These are phyloP conservation scores for Drosophila parabipectinata DNA, from an alignment of 1,140 invertebrate species.

Conservation along the genomic window DNA sequence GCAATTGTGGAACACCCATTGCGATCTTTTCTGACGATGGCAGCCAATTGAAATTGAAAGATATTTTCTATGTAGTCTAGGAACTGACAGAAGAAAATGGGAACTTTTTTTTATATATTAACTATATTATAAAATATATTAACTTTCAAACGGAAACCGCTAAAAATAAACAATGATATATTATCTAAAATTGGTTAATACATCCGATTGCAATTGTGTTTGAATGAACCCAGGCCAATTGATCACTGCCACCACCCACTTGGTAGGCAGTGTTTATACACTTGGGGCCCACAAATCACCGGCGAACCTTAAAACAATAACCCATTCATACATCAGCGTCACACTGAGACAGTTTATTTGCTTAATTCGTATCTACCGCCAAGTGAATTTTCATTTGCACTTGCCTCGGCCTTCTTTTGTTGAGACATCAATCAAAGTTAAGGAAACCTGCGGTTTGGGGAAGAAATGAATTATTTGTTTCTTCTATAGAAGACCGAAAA, in stretches of 20 bases:
- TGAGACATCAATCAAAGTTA: constrained; percentile 67
- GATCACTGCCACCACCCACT: constrained; percentile 49
- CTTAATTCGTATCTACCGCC: constrained; percentile 52
- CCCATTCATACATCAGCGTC: constrained; percentile 66
- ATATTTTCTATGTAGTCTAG: constrained; percentile 1
- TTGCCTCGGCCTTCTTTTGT: constrained; percentile 29
- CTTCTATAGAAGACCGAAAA: constrained; percentile 2
- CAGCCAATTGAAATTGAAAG: constrained; percentile 38
- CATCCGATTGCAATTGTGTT: constrained; percentile 32
- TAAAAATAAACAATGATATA: constrained; percentile 13
- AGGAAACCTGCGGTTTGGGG: constrained; percentile 16
- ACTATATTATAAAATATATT: too few species aligned
- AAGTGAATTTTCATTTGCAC: constrained; percentile 45
- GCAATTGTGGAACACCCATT: constrained; percentile 48
- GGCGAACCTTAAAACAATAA: constrained; percentile 45
- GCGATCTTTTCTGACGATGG: constrained; percentile 2
- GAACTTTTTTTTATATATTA: too few species aligned
- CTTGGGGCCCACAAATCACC: constrained; percentile 22
- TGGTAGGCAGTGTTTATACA: constrained; percentile 18
- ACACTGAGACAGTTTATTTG: constrained; percentile 70
- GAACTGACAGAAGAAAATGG: neutral
- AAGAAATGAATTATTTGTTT: constrained; percentile 59
- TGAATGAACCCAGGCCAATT: constrained; percentile 24
- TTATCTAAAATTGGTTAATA: constrained; percentile 41
- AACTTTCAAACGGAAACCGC: neutral